A percentile compares a stretch with the other conserved stretches of the same genome.
Conservation (phyloP, 2,888 invertebrate species). For the Hyposoter dolosus region DNA sequence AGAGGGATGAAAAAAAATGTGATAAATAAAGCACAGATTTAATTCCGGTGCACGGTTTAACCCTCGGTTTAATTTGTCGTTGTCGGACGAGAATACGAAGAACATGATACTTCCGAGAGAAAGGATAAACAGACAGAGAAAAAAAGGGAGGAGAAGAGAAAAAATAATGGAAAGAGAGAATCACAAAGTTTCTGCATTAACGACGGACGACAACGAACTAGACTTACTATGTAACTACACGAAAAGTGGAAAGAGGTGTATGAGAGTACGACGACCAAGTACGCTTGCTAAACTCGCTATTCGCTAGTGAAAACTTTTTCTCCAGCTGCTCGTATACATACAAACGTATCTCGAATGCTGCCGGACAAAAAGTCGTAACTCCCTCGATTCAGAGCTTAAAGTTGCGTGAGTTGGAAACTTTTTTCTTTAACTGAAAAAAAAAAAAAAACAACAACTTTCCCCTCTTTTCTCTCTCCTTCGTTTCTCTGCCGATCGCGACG, state of each 20-base stretch:
- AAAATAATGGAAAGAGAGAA: conserved; percentile 23
- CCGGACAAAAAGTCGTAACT: conserved; percentile 15
- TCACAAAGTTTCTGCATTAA: conserved; percentile 67
- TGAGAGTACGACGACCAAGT: conserved; percentile 48
- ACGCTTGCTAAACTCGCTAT: conserved; percentile 40
- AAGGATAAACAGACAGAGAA: not conserved
- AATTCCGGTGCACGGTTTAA: conserved; percentile 61
- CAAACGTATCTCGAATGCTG: conserved; percentile 8
- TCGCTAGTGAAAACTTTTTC: conserved; percentile 58
- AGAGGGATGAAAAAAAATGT: conserved; percentile 11
- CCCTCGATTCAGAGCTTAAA: conserved; percentile 15
- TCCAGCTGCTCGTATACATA: conserved; percentile 19
- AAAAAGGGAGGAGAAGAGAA: not conserved
- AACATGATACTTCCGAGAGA: conserved; percentile 6
- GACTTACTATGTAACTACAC: conserved; percentile 60
- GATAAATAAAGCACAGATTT: conserved; percentile 45
- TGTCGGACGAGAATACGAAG: conserved; percentile 20
- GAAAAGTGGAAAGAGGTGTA: conserved; percentile 28
- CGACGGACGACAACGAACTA: conserved; percentile 64
- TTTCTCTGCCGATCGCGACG: conserved; percentile 28
- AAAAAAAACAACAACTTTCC: not conserved
- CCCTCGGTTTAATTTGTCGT: conserved; percentile 63
- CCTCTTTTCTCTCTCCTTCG: conserved; percentile 15
- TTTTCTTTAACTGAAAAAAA: not conserved
- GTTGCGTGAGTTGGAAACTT: conserved; percentile 24